Conservation (phyloP, 2,888 invertebrate species). For the Drosophila borborema region DNA sequence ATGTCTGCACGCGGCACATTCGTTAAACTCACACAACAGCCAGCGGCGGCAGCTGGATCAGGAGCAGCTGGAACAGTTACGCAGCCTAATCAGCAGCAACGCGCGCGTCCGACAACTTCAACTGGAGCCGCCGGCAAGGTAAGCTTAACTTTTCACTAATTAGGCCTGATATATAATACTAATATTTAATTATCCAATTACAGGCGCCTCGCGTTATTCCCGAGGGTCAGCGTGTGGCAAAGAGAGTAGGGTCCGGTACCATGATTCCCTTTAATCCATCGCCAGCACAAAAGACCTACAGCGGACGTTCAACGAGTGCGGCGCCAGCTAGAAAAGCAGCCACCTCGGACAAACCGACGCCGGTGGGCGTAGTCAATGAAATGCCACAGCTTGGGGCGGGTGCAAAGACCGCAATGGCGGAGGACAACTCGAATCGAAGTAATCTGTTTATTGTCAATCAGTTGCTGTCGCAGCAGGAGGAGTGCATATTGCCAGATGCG, state of each 20-base stretch:
- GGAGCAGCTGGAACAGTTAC: background rate
- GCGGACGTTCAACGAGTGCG: background rate
- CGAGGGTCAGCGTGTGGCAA: background rate
- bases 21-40: background rate
- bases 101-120: too few relatives aligned
- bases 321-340: background rate
- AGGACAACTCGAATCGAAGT: conserved; percentile 31
- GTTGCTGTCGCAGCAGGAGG: conserved; percentile 45
- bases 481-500: conserved; percentile 59
- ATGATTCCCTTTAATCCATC: conserved; percentile 6
- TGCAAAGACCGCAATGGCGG: background rate
- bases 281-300: conserved; percentile 22
- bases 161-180: background rate
- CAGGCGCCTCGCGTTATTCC: conserved; percentile 6
- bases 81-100: too few relatives aligned
- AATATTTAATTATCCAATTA: background rate
- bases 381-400: background rate
- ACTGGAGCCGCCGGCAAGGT: conserved; percentile 8
- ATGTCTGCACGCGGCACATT: too few relatives aligned
- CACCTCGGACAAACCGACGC: background rate
- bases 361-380: conserved; percentile 1
- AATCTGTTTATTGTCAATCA: conserved; percentile 59
- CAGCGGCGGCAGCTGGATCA: background rate
- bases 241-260: conserved; percentile 12
- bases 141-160: background rate